Evolutionary conservation across 2,888 invertebrate genomes (phyloP).

Genomic region (Camponotus fellah): DNA sequence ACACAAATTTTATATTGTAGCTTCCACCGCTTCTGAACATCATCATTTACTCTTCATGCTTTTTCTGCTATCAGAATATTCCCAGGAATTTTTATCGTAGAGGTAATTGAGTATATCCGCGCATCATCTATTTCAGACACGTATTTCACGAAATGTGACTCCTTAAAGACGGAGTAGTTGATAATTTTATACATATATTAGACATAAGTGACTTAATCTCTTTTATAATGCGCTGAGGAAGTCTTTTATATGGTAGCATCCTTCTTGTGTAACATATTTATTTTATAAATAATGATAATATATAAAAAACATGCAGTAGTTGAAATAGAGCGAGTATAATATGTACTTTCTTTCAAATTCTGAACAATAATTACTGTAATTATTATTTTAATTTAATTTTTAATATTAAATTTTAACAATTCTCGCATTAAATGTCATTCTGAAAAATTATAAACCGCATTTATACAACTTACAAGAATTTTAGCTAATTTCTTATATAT

Average conservation of each 20-base stretch:
- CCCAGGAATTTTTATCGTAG: conserved; percentile 57
- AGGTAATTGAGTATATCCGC: conserved; percentile 42
- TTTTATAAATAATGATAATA: conserved; percentile 17
- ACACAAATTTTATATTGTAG: conserved; percentile 58
- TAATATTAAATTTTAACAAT: conserved; percentile 5
- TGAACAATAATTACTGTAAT: not conserved
- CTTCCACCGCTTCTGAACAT: conserved; percentile 68
- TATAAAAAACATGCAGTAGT: conserved; percentile 18
- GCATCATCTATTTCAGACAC: conserved; percentile 45
- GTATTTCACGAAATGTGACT: conserved; percentile 47
- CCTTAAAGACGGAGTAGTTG: conserved; percentile 54
- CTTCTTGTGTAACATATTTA: conserved; percentile 21
- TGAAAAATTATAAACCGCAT: conserved; percentile 15
- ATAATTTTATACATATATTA: conserved; percentile 40
- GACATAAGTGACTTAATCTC: conserved; percentile 45
- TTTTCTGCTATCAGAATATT: conserved; percentile 66
- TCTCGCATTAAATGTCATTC: not conserved
- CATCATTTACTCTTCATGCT: conserved; percentile 68
- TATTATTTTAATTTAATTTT: conserved; percentile 27
- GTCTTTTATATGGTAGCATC: conserved; percentile 19
- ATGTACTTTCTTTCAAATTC: not conserved
- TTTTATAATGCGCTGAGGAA: conserved; percentile 24
- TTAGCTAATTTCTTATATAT: conserved; percentile 20
- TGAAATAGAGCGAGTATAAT: conserved; percentile 18
- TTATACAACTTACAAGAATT: conserved; percentile 11